Percentiles rank a stretch among this genome's conserved stretches.
phyloP scores from a whole-genome alignment of 2,113 vertebrate genomes.

The Pardalotus punctatus region DNA sequence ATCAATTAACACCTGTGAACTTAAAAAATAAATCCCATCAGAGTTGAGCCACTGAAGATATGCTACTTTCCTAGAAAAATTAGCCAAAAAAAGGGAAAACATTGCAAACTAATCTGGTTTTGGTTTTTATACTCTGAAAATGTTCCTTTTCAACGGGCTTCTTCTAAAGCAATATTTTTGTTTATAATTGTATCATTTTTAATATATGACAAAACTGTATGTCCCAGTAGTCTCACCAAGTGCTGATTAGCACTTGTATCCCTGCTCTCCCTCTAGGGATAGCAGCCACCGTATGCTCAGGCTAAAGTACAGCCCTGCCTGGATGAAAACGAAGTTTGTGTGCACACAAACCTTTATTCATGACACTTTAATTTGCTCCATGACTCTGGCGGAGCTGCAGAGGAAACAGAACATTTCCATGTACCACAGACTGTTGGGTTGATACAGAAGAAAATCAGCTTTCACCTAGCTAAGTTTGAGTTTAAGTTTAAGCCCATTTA shows the following conservation, averaged over 20 bases:
- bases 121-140: not conserved
- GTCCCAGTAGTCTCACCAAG: not conserved
- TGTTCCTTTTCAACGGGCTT: not conserved
- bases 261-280: not conserved
- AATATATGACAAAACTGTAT: not conserved
- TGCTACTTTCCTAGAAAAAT: not conserved
- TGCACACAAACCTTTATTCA: not conserved
- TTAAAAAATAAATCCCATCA: not conserved
- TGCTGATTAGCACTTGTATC: not conserved
- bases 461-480: not conserved
- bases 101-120: not conserved
- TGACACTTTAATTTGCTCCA: not conserved
- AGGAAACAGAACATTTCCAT: not conserved
- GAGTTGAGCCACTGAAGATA: not conserved
- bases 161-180: not conserved
- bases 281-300: not conserved
- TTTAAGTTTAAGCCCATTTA: not conserved
- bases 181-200: not conserved
- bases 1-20: not conserved
- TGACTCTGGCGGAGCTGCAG: not conserved
- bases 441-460: not conserved
- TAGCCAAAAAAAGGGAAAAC: not conserved
- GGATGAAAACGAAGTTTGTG: not conserved
- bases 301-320: not conserved
- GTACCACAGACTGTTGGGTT: not conserved